These are phyloP conservation scores for Torymus aiolomorphi DNA, from an alignment of 2,888 invertebrate genomes.

Conservation along the genomic window DNA sequence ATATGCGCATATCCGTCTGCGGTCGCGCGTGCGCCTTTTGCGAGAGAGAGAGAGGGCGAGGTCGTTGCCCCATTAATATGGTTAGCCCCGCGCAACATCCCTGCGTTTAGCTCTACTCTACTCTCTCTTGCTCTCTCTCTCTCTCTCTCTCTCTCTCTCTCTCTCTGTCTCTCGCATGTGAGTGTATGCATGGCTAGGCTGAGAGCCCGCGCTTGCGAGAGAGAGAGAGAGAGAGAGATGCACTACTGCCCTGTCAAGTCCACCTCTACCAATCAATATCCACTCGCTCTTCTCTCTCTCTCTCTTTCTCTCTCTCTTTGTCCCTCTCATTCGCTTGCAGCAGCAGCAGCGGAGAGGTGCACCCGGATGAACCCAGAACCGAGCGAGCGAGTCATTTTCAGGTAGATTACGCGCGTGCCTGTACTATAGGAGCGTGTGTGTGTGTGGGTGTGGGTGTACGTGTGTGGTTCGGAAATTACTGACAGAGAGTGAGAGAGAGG, in stretches of 20 bases:
- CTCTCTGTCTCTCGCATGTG: neutral
- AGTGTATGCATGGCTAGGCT: neutral
- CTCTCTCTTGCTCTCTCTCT: no score
- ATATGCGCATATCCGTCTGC: slow-evolving; percentile 1
- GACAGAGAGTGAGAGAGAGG: no score
- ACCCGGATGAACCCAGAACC: slow-evolving; percentile 56
- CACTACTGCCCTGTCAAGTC: slow-evolving; percentile 58
- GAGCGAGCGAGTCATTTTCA: neutral
- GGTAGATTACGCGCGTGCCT: no score
- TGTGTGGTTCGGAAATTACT: no score
- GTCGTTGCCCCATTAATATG: slow-evolving; percentile 36
- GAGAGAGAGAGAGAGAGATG: slow-evolving; percentile 2
- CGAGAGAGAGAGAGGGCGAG: neutral
- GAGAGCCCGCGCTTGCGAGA: neutral
- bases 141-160: no score
- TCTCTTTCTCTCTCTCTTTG: slow-evolving; percentile 29
- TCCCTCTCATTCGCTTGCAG: neutral
- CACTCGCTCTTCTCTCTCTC: slow-evolving; percentile 43
- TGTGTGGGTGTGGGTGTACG: no score
- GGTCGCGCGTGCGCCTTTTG: slow-evolving; percentile 5
- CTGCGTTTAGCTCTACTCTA: no score
- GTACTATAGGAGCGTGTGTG: no score
- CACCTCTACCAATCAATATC: slow-evolving; percentile 66
- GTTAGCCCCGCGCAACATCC: neutral
- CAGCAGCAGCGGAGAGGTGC: slow-evolving; percentile 54